Percentiles rank a stretch among this genome's conserved stretches.
Evolutionary conservation across 92 coral and sea anemone genomes (phyloP).

Genomic region (Actinostola sp.): DNA sequence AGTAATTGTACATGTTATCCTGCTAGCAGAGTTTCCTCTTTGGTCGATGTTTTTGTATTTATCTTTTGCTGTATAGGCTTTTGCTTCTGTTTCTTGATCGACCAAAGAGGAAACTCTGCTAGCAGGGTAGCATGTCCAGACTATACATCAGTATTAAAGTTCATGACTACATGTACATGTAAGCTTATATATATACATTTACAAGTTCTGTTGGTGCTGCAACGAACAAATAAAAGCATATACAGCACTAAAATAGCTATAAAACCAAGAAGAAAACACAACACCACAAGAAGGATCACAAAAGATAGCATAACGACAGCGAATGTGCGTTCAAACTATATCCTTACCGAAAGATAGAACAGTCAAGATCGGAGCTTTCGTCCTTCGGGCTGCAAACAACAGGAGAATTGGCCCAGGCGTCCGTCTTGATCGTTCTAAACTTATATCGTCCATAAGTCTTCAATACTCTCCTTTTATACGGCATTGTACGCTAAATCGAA

Average conservation of each 20-base stretch:
- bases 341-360: constrained; percentile 33
- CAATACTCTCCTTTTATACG: constrained; percentile 50
- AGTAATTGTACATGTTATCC: too few species aligned
- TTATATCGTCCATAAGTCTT: constrained; percentile 90
- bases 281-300: background rate
- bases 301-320: background rate
- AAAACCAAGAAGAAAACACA: background rate
- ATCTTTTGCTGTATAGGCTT: too few species aligned
- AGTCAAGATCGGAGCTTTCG: constrained; percentile 24
- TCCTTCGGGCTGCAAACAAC: constrained; percentile 21
- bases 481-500: constrained; percentile 34
- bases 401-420: constrained; percentile 63
- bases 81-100: too few species aligned
- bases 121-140: too few species aligned
- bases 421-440: constrained; percentile 73
- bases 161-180: too few species aligned
- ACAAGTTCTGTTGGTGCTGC: too few species aligned
- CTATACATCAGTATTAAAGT: too few species aligned
- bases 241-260: background rate
- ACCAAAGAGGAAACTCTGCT: too few species aligned
- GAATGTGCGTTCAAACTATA: background rate
- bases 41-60: too few species aligned
- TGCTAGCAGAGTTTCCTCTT: too few species aligned
- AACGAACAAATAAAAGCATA: background rate
- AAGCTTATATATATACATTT: too few species aligned